Conservation (phyloP, 1,140 invertebrate species). For the Drosophila carrolli region DNA sequence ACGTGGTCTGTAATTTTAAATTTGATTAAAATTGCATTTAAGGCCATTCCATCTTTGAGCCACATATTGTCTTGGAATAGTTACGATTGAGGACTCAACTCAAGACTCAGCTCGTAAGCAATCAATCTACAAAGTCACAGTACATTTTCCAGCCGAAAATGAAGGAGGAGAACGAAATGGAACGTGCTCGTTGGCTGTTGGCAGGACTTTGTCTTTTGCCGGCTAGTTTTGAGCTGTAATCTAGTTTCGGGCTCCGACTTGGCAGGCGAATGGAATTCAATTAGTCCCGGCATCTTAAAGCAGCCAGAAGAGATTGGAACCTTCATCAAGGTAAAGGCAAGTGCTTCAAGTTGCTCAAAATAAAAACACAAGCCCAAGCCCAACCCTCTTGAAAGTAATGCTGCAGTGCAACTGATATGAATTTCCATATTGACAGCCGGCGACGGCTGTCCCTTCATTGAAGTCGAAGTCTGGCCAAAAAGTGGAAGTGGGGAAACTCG, state of each 20-base stretch:
- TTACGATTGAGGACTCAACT: not conserved
- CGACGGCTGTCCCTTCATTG: constrained; percentile 60
- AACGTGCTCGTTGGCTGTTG: constrained; percentile 50
- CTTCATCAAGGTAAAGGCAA: constrained; percentile 15
- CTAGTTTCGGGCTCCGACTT: constrained; percentile 50
- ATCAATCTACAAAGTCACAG: constrained; percentile 55
- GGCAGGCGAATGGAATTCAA: constrained; percentile 56
- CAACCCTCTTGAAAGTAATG: not conserved
- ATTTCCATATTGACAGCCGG: constrained; percentile 82
- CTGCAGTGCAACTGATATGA: constrained; percentile 71
- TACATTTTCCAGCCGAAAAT: constrained; percentile 39
- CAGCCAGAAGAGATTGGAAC: constrained; percentile 13
- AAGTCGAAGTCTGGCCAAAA: constrained; percentile 13
- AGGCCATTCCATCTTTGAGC: not conserved
- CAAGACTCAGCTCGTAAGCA: not conserved
- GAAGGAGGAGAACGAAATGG: not conserved
- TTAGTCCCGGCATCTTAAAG: constrained; percentile 62
- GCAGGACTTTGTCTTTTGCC: constrained; percentile 52
- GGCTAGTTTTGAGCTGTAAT: constrained; percentile 59
- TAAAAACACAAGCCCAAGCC: not conserved
- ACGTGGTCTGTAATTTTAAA: not conserved
- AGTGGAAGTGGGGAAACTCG: constrained; percentile 6
- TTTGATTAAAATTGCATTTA: not conserved
- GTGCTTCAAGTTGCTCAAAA: not conserved
- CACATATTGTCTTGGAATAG: constrained; percentile 14